phyloP scores from a whole-genome alignment of 2,113 vertebrate species.

The Holacanthus passer region DNA sequence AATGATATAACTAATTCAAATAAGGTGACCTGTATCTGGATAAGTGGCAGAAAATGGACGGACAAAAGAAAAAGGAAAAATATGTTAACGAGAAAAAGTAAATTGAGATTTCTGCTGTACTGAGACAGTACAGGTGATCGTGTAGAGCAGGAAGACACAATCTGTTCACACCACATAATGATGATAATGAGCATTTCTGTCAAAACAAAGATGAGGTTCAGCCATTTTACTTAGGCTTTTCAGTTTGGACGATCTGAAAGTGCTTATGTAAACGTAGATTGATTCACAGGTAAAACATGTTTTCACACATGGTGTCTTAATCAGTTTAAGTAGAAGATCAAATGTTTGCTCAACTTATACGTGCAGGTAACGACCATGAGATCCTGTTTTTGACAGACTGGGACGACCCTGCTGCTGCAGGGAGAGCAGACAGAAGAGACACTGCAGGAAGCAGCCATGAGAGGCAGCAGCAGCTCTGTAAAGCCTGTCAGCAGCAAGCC shows the following conservation, averaged over 20 bases:
- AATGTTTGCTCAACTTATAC: not conserved
- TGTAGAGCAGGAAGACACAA: not conserved
- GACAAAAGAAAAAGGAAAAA: not conserved
- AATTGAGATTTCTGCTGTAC: not conserved
- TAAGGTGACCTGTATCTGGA: too few relatives aligned
- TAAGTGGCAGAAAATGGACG: too few relatives aligned
- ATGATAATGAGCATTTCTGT: not conserved
- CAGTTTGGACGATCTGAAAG: not conserved
- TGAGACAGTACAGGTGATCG: not conserved
- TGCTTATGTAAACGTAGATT: not conserved
- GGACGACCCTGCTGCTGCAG: not conserved
- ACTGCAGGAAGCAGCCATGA: constrained; percentile 7
- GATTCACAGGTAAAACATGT: not conserved
- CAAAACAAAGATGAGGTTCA: not conserved
- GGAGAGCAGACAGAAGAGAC: not conserved
- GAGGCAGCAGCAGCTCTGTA: constrained; percentile 42
- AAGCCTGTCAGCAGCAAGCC: constrained; percentile 67
- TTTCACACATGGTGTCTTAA: not conserved
- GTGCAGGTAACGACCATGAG: not conserved
- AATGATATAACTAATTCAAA: too few relatives aligned
- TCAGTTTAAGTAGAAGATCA: not conserved
- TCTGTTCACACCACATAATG: not conserved
- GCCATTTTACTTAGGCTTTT: not conserved
- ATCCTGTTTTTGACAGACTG: not conserved
- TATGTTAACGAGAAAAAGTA: not conserved